Base-by-base conservation (phyloP, 2,888 invertebrate genomes). In the Sthenelais limicola region DNA sequence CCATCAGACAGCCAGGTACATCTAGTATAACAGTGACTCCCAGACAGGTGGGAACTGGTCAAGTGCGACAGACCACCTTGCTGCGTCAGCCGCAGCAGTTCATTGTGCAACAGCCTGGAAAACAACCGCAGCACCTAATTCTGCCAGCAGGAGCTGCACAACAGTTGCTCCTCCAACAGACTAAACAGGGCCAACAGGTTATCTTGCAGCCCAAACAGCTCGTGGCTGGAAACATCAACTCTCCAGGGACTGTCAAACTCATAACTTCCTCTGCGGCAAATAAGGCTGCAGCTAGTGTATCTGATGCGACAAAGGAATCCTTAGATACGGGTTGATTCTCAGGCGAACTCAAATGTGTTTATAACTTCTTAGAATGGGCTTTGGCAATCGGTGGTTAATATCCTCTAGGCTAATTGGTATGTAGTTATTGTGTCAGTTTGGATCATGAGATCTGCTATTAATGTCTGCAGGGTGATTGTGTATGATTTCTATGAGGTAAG, bases 81-180 rank as follows among this genome's bases (percentile, higher is more conserved):
- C 35, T 62, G 4, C 62, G 62, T 24, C 56, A 56, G 28, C 62
- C 62, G n/a, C 62, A 62, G 24, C 62, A 62, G 38, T 62, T 62
- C 38, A 62, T 62, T 5, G 62, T 62, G 35, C 62, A 62, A 12
- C 62, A 62, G 24, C 62, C 62, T 1, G 62, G 62, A 7, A 62
- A 62, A 38, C 62, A 38, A 26, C 62, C 62, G 35, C 62, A 62
- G 62, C 62, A 62, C 24, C 38, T 62, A 5, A 38, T 62, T 5
- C 62, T 62, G n/a, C 62, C 35, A 43, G 15, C 62, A 21, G 38
- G 38, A 5, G 38, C 38, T 21, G 62, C 62, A 2, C 35, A 18
- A 24, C 62, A 62, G 38, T 43, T 38, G 21, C 62, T 62, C 3
- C 49, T 68, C 21, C 68, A 51, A 15, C 68, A 68, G 51, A 35